These are phyloP conservation scores for Luidia sarsii DNA, from an alignment of 53 echinoderm and acorn worm genomes.

Conservation along the genomic window DNA sequence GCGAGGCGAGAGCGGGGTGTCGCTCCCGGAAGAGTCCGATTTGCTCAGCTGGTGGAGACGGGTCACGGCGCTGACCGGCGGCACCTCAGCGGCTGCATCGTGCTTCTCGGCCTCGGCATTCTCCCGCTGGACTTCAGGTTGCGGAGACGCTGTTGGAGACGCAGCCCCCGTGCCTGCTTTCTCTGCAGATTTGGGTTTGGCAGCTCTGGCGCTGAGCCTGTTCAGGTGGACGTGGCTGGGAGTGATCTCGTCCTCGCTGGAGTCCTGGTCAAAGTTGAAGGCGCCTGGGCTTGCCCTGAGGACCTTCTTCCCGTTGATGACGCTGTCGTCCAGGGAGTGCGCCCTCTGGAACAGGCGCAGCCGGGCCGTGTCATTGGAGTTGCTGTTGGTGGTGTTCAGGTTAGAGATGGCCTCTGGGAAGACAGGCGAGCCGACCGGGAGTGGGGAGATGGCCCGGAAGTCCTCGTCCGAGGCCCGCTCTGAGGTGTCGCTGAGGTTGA, in stretches of 20 bases:
- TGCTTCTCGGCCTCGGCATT: background rate
- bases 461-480: conserved; percentile 45
- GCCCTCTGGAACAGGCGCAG: conserved; percentile 34
- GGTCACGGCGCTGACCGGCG: background rate
- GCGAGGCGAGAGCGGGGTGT: conserved; percentile 81
- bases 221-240: conserved; percentile 27
- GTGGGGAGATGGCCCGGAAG: conserved; percentile 34
- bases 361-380: conserved; percentile 38
- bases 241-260: conserved; percentile 63
- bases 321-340: conserved; percentile 33
- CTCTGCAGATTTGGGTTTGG: background rate
- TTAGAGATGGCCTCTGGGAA: conserved; percentile 33
- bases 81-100: conserved; percentile 6
- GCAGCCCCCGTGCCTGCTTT: background rate
- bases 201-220: conserved; percentile 9
- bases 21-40: conserved; percentile 55
- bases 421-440: conserved; percentile 20
- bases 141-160: background rate
- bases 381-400: conserved; percentile 50
- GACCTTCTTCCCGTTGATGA: conserved; percentile 56
- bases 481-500: conserved; percentile 50
- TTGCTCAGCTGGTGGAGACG: conserved; percentile 40
- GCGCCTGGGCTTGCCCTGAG: conserved; percentile 64
- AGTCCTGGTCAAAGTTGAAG: conserved; percentile 72
- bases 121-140: background rate